Base-by-base conservation (phyloP, 2,888 invertebrate genomes). In the Gerosis bhagava region DNA sequence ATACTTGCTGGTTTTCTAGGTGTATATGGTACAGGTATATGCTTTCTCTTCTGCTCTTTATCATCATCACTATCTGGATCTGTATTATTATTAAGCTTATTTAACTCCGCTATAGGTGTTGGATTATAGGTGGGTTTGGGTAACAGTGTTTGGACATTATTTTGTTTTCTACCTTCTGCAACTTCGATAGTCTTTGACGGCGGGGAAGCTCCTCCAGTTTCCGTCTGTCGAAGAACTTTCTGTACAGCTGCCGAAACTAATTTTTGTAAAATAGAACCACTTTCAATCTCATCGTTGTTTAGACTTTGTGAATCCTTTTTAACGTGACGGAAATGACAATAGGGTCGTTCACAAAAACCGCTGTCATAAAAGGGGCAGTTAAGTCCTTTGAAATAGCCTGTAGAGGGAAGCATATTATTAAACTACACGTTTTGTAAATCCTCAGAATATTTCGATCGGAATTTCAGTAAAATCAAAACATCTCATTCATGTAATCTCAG, bases 311-410 rank as follows among this genome's bases (percentile, higher is more conserved):
- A 64, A 89, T 95, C 95, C 88, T 93, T 94, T 68, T 92, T 94
- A 59, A 92, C 91, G 81, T 98, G 98, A 70, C 95, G 93, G 79
- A 95, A 98, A 84, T 97, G 97, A 84, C 98, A 98, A 81, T 97
- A 96, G 13, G 97, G 97, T 65, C 98, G 90, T 60, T 94, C 94
- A 83, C 98, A 98, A 39, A 92, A 83, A 52, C 93, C 94, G 71
- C 90, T 92, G 66, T 94, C 93, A 75, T 92, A 96, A 84, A 94
- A 97, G 15, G 97, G 97, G 77, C 98, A 98, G 63, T 91, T 92
- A 56, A 96, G 92, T 64, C 93, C 92, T 83, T 95, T 94, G 72
- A 98, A 98, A 75, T 95, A 94, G 54, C 97, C 97, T 60, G 95
- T 95, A 49, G 97, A 95, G 26, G 97, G 96, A 69, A 98, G 91